Conservation (phyloP, 2,797 vertebrate genomes). For the Taenioides sp. region DNA sequence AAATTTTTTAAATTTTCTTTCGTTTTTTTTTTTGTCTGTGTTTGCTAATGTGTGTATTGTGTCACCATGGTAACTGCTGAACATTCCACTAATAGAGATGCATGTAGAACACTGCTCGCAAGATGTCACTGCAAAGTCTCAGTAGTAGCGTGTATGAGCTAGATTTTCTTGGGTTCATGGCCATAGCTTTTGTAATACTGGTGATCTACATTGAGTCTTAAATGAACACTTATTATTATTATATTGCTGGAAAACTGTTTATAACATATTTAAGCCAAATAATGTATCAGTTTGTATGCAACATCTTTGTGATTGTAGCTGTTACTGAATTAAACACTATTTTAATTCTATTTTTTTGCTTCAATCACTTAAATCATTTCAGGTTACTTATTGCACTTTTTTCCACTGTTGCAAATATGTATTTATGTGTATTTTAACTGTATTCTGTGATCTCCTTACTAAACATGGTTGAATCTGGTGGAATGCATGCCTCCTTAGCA, state of each 20-base stretch:
- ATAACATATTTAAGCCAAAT: neutral
- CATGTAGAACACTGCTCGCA: too few species aligned
- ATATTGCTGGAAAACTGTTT: neutral
- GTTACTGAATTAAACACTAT: neutral
- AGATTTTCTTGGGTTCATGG: neutral
- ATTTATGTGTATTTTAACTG: neutral
- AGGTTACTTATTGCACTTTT: neutral
- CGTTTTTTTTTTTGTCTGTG: too few species aligned
- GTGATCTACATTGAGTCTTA: neutral
- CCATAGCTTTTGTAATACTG: neutral
- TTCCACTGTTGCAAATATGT: neutral
- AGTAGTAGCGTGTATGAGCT: too few species aligned
- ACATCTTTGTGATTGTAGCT: neutral
- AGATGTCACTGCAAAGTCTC: too few species aligned
- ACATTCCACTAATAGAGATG: too few species aligned
- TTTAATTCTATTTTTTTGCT: neutral
- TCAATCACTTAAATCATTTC: neutral
- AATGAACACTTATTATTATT: neutral
- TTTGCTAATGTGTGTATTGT: too few species aligned
- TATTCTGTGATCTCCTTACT: neutral
- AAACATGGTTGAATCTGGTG: conserved; percentile 33
- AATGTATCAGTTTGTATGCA: neutral
- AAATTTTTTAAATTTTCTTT: too few species aligned
- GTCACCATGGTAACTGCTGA: too few species aligned
- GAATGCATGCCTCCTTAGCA: conserved; percentile 57